Evolutionary conservation across 2,797 vertebrate genomes (phyloP), one percentile per base, ranked within the genome.

Genomic region (Sciurus vulgaris): DNA sequence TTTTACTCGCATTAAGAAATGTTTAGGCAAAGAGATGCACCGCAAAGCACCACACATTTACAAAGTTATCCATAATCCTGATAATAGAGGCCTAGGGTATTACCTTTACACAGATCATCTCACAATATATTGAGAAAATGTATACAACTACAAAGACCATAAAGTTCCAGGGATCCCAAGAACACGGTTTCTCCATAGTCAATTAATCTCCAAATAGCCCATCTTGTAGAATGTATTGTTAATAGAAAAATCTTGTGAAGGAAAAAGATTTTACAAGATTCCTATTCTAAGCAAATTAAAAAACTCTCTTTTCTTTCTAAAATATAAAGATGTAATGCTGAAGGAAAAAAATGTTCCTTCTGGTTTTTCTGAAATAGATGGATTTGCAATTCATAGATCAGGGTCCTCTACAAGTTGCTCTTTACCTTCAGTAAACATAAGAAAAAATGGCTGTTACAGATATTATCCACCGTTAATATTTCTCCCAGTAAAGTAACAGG

Each of bases 131-230:
- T 79, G 70, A 97, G 97, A 90, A 81, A 96, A 94, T 73, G 72
- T 91, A 65, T 97, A 69, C 49, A 93, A 49, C 47, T 89, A 33
- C 51, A 0, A 26, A 49, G 96, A 38, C 74, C 93, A 97, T 35
- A 86, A 84, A 84, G 20, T 90, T 65, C 84, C 38, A 74, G 49
- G 76, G n/a, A 51, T 91, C 12, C 9, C 59, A 89, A 97, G 96
- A 74, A 94, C 73, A 88, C 96, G 91, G 61, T 95, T 97, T 96
- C 86, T 63, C 49, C 84, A 96, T 38, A 94, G 81, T 96, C 95
- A 96, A 6, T 98, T 97, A 96, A 95, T 97, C 95, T 87, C 98
- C 94, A 97, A 97, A 97, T 94, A 96, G 77, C 61, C 35, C 94
- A 35, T 91, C 89, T 93, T 96, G 4, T 77, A 94, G n/a, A 3